phyloP scores from a whole-genome alignment of 2,888 invertebrate species.

The Lottia gigantea region DNA sequence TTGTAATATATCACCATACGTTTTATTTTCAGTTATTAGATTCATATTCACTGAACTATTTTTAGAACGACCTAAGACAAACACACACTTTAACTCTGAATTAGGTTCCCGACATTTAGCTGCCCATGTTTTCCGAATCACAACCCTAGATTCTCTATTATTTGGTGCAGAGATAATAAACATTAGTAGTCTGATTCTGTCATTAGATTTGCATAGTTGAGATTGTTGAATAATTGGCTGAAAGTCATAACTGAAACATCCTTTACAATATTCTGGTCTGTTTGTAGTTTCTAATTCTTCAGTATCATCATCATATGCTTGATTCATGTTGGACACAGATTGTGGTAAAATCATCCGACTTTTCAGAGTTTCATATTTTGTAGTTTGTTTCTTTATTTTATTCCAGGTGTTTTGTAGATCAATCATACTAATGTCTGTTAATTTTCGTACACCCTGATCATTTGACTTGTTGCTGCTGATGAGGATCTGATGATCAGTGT shows the following conservation, averaged over 20 bases:
- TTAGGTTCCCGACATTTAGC: constrained; percentile 28
- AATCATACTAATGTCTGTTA: background rate
- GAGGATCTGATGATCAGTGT: too few relatives aligned
- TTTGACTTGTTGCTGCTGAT: too few relatives aligned
- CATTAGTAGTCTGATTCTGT: constrained; percentile 36
- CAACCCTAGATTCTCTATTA: constrained; percentile 32
- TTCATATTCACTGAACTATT: constrained; percentile 6
- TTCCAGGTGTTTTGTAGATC: constrained; percentile 1
- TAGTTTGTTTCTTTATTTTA: background rate
- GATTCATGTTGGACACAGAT: background rate
- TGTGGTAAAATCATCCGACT: too few relatives aligned
- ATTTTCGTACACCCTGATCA: background rate
- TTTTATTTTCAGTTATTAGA: constrained; percentile 32
- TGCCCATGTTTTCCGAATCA: constrained; percentile 50
- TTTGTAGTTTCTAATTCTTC: background rate
- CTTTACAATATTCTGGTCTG: constrained; percentile 34
- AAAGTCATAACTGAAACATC: constrained; percentile 42
- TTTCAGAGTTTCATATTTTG: background rate
- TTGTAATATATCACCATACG: constrained; percentile 43
- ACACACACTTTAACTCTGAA: constrained; percentile 34
- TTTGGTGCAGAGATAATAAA: constrained; percentile 38
- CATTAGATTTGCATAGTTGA: constrained; percentile 29
- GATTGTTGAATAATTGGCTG: constrained; percentile 30
- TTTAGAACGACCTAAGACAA: constrained; percentile 36
- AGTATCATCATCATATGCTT: background rate